phyloP scores from a whole-genome alignment of 2,888 invertebrate genomes.

The Drosophila cognata region DNA sequence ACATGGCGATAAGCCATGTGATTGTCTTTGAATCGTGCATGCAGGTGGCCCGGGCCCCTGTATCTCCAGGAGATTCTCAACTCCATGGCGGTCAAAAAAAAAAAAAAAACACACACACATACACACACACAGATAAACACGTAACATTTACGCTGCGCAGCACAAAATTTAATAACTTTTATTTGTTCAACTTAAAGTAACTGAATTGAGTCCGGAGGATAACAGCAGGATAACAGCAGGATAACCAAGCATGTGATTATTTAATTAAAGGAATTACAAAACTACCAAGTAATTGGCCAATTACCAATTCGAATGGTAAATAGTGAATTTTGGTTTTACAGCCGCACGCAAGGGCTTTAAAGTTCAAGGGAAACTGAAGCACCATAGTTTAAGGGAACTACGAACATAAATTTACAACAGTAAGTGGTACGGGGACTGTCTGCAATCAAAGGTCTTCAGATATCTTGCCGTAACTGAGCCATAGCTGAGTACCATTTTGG shows the following conservation, averaged over 20 bases:
- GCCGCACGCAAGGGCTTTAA: neutral
- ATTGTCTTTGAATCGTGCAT: too few relatives aligned
- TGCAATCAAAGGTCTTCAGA: neutral
- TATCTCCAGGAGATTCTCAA: too few relatives aligned
- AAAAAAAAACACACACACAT: neutral
- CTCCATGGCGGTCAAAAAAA: too few relatives aligned
- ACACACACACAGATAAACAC: neutral
- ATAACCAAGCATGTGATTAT: neutral
- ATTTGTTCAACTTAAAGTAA: neutral
- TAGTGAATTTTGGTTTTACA: neutral
- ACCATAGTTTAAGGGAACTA: neutral
- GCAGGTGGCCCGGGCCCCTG: too few relatives aligned
- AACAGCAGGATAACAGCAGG: neutral
- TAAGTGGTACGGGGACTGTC: neutral
- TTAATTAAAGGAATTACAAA: neutral
- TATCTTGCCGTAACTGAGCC: neutral
- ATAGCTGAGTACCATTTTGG: neutral
- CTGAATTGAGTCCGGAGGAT: neutral
- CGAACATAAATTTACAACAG: neutral
- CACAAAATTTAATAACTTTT: constrained; percentile 20
- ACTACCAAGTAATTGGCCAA: neutral
- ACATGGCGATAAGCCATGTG: too few relatives aligned
- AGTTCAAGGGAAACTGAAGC: neutral
- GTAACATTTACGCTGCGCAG: constrained; percentile 6
- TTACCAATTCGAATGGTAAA: neutral